Evolutionary conservation across 2,888 invertebrate genomes (phyloP).

Genomic region (Drosophila neonasuta): DNA sequence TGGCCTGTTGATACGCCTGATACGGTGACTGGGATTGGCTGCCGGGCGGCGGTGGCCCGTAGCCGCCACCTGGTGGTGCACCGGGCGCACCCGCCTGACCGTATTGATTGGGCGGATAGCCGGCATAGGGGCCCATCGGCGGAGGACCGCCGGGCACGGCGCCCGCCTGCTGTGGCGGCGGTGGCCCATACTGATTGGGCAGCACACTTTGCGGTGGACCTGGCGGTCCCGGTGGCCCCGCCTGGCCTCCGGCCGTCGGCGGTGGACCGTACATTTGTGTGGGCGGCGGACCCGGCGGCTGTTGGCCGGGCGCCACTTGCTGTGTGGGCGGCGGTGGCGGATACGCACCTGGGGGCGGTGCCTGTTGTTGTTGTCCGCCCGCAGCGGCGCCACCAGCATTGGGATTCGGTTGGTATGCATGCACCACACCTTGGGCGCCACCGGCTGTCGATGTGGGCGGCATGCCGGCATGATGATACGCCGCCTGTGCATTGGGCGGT

Average conservation of each 20-base stretch:
- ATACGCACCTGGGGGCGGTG: constrained; percentile 82
- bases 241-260: constrained; percentile 82
- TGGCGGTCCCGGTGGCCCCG: constrained; percentile 73
- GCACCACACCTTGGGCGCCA: constrained; percentile 79
- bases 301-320: constrained; percentile 77
- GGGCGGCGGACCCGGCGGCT: constrained; percentile 81
- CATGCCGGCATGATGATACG: constrained; percentile 83
- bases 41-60: constrained; percentile 81
- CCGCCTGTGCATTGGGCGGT: constrained; percentile 84
- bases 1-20: constrained; percentile 81
- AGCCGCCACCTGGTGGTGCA: constrained; percentile 82
- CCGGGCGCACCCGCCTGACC: constrained; percentile 58
- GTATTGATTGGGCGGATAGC: constrained; percentile 67
- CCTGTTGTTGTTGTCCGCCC: constrained; percentile 76
- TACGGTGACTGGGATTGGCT: constrained; percentile 81
- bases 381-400: constrained; percentile 70
- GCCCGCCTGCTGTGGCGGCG: constrained; percentile 68
- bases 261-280: constrained; percentile 82
- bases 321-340: constrained; percentile 80
- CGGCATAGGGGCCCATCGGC: constrained; percentile 70
- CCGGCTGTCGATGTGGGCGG: constrained; percentile 80
- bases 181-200: constrained; percentile 68
- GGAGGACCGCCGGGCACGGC: constrained; percentile 64
- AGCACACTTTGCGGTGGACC: constrained; percentile 74
- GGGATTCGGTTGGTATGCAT: constrained; percentile 83